A percentile compares a stretch with the other conserved stretches of the same genome.
These are phyloP conservation scores for Oreortyx pictus DNA, from an alignment of 2,797 vertebrate species.

Conservation along the genomic window DNA sequence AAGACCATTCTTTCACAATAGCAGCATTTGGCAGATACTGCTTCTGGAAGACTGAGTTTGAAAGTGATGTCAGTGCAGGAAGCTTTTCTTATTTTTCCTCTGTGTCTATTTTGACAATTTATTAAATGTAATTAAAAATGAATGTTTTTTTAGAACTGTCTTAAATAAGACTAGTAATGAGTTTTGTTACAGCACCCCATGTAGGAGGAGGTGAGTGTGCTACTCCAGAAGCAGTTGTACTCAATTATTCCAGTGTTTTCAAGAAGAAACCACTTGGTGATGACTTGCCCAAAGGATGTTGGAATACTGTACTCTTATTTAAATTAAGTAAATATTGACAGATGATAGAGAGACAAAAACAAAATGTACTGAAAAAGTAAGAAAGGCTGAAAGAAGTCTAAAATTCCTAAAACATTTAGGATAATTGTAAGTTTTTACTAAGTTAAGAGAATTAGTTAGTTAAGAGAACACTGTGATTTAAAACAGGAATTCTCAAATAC, in stretches of 20 bases:
- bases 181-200: background rate
- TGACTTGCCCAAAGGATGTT: background rate
- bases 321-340: background rate
- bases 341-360: background rate
- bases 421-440: background rate
- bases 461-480: background rate
- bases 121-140: background rate
- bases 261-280: background rate
- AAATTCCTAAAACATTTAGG: background rate
- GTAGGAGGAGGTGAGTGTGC: slow-evolving; percentile 7
- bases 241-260: background rate
- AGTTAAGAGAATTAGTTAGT: no score
- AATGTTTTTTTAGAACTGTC: slow-evolving; percentile 26
- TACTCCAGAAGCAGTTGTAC: background rate
- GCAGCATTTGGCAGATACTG: slow-evolving; percentile 79
- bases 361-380: background rate
- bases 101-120: background rate
- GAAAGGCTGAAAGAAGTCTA: background rate
- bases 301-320: background rate
- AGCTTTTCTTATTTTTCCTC: slow-evolving; percentile 70
- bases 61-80: slow-evolving; percentile 74
- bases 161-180: background rate
- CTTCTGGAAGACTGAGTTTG: slow-evolving; percentile 65
- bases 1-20: slow-evolving; percentile 81
- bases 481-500: background rate